Evolutionary conservation across 92 coral and sea anemone species (phyloP).

Genomic region (Siderastrea radians): DNA sequence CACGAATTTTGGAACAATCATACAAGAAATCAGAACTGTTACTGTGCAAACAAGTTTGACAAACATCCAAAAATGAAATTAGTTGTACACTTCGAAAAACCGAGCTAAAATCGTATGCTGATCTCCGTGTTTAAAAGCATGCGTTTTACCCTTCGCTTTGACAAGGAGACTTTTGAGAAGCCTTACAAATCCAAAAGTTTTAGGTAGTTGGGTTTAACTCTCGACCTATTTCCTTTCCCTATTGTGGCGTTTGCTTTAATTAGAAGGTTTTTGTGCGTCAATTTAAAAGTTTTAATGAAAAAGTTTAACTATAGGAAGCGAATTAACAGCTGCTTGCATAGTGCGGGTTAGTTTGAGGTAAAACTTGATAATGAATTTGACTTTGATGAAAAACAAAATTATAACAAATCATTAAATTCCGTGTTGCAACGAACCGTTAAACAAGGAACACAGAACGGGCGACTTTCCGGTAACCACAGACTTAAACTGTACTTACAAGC

Average conservation of each 20-base stretch:
- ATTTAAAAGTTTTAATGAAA: conserved; percentile 56
- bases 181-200: conserved; percentile 19
- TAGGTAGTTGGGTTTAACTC: conserved; percentile 17
- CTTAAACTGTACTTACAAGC: neutral
- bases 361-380: conserved; percentile 53
- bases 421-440: conserved; percentile 43
- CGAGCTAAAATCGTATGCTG: neutral
- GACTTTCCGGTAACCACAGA: neutral
- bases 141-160: neutral
- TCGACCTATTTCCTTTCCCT: conserved; percentile 32
- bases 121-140: neutral
- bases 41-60: conserved; percentile 27
- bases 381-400: conserved; percentile 57
- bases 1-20: conserved; percentile 7
- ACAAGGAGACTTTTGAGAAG: neutral
- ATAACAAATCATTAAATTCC: conserved; percentile 56
- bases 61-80: conserved; percentile 41
- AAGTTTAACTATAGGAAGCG: conserved; percentile 51
- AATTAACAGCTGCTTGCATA: conserved; percentile 49
- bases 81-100: conserved; percentile 25
- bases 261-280: conserved; percentile 53
- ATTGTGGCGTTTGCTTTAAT: conserved; percentile 46
- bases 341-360: conserved; percentile 49
- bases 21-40: conserved; percentile 32
- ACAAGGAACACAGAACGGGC: neutral